These are phyloP conservation scores for Orthosia incerta DNA, from an alignment of 2,888 invertebrate species.

Conservation along the genomic window DNA sequence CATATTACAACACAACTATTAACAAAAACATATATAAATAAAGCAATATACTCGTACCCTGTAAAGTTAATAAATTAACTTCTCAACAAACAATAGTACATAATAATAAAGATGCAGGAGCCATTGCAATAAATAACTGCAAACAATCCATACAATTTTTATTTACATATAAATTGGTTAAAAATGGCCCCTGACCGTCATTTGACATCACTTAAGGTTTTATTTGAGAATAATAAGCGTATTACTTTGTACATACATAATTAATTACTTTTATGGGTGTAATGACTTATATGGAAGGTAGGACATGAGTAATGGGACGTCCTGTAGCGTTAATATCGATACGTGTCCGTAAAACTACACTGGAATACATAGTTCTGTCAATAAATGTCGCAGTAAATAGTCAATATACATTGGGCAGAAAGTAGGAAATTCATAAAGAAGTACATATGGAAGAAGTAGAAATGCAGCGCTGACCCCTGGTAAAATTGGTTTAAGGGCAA, in stretches of 20 bases:
- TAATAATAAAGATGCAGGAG: constrained; percentile 65
- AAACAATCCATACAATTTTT: constrained; percentile 74
- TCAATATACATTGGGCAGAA: neutral
- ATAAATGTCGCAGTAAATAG: neutral
- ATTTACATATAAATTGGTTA: constrained; percentile 80
- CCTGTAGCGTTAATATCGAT: constrained; percentile 6
- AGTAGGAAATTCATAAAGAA: too few relatives aligned
- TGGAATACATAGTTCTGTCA: too few relatives aligned
- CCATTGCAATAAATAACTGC: constrained; percentile 74
- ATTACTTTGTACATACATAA: constrained; percentile 50
- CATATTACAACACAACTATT: constrained; percentile 3
- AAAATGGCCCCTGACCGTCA: constrained; percentile 70
- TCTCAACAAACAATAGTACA: constrained; percentile 65
- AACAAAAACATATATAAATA: constrained; percentile 23
- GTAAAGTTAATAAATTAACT: constrained; percentile 59
- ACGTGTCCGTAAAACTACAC: neutral
- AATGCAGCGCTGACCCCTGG: too few relatives aligned
- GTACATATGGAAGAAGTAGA: too few relatives aligned
- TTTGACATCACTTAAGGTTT: constrained; percentile 61
- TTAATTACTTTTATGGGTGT: constrained; percentile 45
- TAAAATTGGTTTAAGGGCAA: too few relatives aligned
- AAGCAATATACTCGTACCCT: constrained; percentile 27
- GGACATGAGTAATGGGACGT: constrained; percentile 2
- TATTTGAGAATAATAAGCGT: constrained; percentile 58
- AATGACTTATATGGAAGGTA: constrained; percentile 26